Evolutionary conservation across 2,888 invertebrate genomes (phyloP).

Genomic region (Amblyteles armatorius): DNA sequence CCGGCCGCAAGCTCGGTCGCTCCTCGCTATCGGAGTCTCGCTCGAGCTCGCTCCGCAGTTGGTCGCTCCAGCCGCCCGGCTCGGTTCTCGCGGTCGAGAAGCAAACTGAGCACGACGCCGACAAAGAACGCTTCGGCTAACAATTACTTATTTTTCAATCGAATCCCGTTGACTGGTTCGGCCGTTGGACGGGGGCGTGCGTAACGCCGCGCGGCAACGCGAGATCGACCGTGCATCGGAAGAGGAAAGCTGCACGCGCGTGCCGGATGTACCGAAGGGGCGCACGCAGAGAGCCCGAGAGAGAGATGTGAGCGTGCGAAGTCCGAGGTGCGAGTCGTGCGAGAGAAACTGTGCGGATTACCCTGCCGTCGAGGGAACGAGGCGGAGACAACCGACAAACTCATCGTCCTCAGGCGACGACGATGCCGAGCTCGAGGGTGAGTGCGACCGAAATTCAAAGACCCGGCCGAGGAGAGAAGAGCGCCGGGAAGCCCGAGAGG

Average conservation of each 20-base stretch:
- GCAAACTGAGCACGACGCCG: background rate
- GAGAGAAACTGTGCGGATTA: conserved; percentile 9
- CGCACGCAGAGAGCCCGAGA: conserved; percentile 16
- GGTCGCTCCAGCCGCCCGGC: background rate
- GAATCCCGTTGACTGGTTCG: background rate
- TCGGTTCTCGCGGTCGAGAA: too few relatives aligned
- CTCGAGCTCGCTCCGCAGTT: conserved; percentile 19
- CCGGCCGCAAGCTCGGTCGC: conserved; percentile 70
- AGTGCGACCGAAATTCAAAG: conserved; percentile 29
- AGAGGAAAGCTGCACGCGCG: conserved; percentile 39
- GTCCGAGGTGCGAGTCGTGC: too few relatives aligned
- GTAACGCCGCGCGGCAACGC: too few relatives aligned
- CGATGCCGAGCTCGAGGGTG: conserved; percentile 57
- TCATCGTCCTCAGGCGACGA: conserved; percentile 48
- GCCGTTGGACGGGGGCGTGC: too few relatives aligned
- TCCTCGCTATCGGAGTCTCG: conserved; percentile 32
- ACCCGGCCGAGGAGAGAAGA: background rate
- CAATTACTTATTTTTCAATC: background rate
- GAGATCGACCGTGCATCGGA: too few relatives aligned
- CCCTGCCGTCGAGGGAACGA: conserved; percentile 1
- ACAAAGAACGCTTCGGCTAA: background rate
- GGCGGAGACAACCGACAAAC: conserved; percentile 15
- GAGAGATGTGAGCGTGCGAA: conserved; percentile 58
- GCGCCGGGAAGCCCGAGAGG: background rate
- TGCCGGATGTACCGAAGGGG: conserved; percentile 33